Evolutionary conservation across 2,797 vertebrate genomes (phyloP), one percentile per base, ranked within the genome.

Genomic region (Ataeniobius toweri): DNA sequence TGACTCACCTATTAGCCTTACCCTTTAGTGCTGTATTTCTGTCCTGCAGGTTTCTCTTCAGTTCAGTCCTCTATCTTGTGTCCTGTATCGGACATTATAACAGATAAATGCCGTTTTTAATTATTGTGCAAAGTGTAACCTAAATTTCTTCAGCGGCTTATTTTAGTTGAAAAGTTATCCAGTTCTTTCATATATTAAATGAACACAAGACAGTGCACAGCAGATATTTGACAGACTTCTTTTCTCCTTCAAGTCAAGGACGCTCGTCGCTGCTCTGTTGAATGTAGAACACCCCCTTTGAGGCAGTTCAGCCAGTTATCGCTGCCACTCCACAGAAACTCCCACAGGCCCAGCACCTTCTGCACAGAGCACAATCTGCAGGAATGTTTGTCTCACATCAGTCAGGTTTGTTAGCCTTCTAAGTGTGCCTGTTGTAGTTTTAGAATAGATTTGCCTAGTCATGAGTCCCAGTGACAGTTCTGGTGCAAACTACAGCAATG

Each of bases 341-440:
- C 92, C 83, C 94, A 94, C 89, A 91, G 93, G 91, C 93, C 92
- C 77, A 92, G 95, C 92, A 94, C 94, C 93, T 98, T 99, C 88
- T 99, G 98, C 95, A 97, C 96, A 77, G 97, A 97, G 89, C 95
- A 97, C 68, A 99, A 99, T 86, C 92, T 98, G 86, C 96, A 96
- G 76, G 96, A 98, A 91, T 97, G 97, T 90, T 91, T 97, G 65
- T 94, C 95, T 0, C 97, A 98, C 94, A 96, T 99, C 87, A 95
- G 93, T 86, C 96, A 97, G 96, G 98, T 98, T 92, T 85, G 94
- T 77, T 12, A 28, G 59, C 41, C 1, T 74, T 31, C 26, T 8
- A 61, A 1, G 5, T 63, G 4, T 71, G 18, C 71, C 13, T 75
- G 24, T 31, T 76, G 22, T 75, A 22, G 31, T 69, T 13, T 48